Evolutionary conservation across 2,113 vertebrate genomes (phyloP).

Genomic region (Psilopsiagon aymara): DNA sequence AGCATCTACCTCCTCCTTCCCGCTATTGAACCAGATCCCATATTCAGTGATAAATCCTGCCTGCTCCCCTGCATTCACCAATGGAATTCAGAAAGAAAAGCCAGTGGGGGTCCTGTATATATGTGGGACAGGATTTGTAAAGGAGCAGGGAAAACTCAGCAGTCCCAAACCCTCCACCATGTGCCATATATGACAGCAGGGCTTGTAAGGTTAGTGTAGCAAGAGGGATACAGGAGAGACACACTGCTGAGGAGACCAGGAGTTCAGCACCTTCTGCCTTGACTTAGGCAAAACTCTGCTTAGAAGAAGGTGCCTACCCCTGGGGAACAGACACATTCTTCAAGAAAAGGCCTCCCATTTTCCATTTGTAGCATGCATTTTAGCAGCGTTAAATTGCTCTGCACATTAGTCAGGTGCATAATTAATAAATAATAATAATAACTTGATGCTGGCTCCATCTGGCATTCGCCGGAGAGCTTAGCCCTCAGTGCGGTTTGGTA

Average conservation of each 20-base stretch:
- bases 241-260: not conserved
- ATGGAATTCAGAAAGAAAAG: not conserved
- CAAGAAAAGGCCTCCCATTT: not conserved
- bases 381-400: constrained; percentile 45
- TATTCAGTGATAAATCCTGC: not conserved
- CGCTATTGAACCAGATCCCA: not conserved
- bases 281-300: not conserved
- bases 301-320: not conserved
- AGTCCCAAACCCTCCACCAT: not conserved
- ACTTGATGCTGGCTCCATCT: constrained; percentile 34
- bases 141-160: not conserved
- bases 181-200: not conserved
- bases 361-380: constrained; percentile 26
- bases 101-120: accelerated
- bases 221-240: not conserved
- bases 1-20: not conserved
- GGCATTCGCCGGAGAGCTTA: not conserved
- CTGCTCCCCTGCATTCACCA: not conserved
- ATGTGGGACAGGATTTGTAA: not conserved
- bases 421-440: constrained; percentile 72
- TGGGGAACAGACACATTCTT: not conserved
- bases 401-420: constrained; percentile 52
- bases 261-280: not conserved
- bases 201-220: not conserved
- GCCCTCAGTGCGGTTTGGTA: constrained; percentile 25